Percentiles rank a stretch among this genome's conserved stretches.
These are phyloP conservation scores for Ophioderma brevispina DNA, from an alignment of 35 echinoderm and acorn worm species.

Conservation along the genomic window DNA sequence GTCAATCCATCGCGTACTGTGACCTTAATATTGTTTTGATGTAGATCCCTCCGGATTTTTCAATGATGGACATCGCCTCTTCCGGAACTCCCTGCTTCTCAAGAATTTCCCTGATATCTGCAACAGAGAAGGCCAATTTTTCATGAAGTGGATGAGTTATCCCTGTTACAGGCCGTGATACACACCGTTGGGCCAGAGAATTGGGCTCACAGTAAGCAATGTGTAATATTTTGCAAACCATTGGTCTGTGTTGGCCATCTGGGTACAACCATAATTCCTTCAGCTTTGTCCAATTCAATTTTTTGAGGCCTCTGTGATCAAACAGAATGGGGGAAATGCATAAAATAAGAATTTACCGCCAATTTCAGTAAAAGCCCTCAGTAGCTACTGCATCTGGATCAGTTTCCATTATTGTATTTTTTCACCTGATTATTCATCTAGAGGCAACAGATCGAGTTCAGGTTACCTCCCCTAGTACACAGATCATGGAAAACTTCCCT, in stretches of 20 bases:
- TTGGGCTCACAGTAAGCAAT: no score
- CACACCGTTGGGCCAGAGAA: neutral
- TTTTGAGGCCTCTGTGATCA: slow-evolving; percentile 41
- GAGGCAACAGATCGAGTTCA: no score
- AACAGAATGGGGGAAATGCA: no score
- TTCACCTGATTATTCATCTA: no score
- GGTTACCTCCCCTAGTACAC: no score
- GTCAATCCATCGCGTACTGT: neutral
- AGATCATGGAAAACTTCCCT: no score
- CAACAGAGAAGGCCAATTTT: neutral
- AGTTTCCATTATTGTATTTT: no score
- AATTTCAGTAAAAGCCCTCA: no score
- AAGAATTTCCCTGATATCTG: neutral
- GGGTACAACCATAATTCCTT: slow-evolving; percentile 1
- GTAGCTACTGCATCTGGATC: no score
- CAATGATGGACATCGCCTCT: neutral
- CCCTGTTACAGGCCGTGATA: neutral
- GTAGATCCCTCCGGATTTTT: neutral
- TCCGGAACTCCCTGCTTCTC: neutral
- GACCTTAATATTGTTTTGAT: neutral
- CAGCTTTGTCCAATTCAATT: slow-evolving; percentile 47
- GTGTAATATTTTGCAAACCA: no score
- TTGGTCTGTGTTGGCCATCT: no score
- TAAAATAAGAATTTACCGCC: no score
- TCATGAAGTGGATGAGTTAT: neutral